Evolutionary conservation across 2,113 vertebrate species (phyloP), one percentile per base, ranked within the genome.

Genomic region (Aspidoscelis tigris): DNA sequence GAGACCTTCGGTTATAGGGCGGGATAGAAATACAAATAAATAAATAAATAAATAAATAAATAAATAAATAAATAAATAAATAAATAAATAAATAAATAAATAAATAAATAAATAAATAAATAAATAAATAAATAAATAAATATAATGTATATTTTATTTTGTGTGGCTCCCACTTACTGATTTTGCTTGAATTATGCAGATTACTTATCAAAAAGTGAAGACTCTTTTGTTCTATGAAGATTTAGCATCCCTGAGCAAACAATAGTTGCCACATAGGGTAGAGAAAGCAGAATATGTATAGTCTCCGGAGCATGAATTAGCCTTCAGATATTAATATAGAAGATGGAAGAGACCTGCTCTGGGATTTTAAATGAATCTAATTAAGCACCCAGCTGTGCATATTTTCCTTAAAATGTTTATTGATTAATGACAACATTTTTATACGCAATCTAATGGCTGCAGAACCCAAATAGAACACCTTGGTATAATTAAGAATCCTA

Each of bases 291-390:
- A 71, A 24, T 70, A 71, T 55, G 47, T 50, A 39, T 41, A 24
- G 18, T 58, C 80, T 72, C 50, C 53, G 66, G 66, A 33, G 66
- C n/a, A 53, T 70, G 22, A 61, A 50, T 47, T n/a, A 12, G 44
- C 18, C 78, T 80, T 80, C 41, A 58, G 50, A 72, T 72, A 72
- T 72, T 81, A 43, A 61, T 81, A 72, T 12, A 72, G n/a, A 81
- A 81, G 66, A 70, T 53, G 43, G 66, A 80, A 20, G 20, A n/a
- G 14, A 9, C 33, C 50, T 81, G 20, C n/a, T 53, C 71, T 71
- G 68, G 47, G 50, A 58, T 33, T 58, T 1, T 39, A 81, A 81
- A 72, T 24, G n/a, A 72, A 71, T 20, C 66, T 81, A 65, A 69
- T 53, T 44, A 53, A 80, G 78, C 43, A 53, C 66, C 47, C 66